A percentile compares a stretch with the other conserved stretches of the same genome.
phyloP scores from a whole-genome alignment of 2,888 invertebrate species.

The Sialis fuliginosa region DNA sequence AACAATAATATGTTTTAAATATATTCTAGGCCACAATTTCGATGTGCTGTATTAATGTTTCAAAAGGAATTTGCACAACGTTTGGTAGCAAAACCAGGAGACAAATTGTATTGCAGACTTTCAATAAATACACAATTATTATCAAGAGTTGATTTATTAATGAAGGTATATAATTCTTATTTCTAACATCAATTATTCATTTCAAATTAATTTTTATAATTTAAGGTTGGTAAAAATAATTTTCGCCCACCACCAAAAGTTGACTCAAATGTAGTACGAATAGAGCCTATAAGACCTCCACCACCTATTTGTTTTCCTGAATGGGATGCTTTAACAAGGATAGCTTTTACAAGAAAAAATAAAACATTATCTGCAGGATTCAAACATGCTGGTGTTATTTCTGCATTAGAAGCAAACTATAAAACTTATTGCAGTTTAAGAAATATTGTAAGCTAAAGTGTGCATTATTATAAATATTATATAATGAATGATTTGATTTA shows the following conservation, averaged over 20 bases:
- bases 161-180: conserved; percentile 49
- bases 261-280: conserved; percentile 92
- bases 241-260: conserved; percentile 98
- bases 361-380: conserved; percentile 87
- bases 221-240: conserved; percentile 89
- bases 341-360: conserved; percentile 91
- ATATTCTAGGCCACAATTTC: conserved; percentile 42
- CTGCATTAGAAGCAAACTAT: conserved; percentile 82
- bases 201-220: conserved; percentile 11
- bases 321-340: conserved; percentile 95
- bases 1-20: not conserved
- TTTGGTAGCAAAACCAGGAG: conserved; percentile 90
- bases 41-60: conserved; percentile 97
- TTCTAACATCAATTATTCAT: not conserved
- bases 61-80: conserved; percentile 97
- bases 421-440: conserved; percentile 71
- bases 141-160: conserved; percentile 85
- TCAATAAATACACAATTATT: conserved; percentile 93
- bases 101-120: conserved; percentile 88
- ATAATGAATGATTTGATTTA: conserved; percentile 8
- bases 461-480: not conserved
- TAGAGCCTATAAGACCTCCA: conserved; percentile 94
- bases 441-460: conserved; percentile 42
- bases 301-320: conserved; percentile 91
- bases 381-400: conserved; percentile 66